Evolutionary conservation across 2,797 vertebrate genomes (phyloP).

Genomic region (Crocidura indochinensis): DNA sequence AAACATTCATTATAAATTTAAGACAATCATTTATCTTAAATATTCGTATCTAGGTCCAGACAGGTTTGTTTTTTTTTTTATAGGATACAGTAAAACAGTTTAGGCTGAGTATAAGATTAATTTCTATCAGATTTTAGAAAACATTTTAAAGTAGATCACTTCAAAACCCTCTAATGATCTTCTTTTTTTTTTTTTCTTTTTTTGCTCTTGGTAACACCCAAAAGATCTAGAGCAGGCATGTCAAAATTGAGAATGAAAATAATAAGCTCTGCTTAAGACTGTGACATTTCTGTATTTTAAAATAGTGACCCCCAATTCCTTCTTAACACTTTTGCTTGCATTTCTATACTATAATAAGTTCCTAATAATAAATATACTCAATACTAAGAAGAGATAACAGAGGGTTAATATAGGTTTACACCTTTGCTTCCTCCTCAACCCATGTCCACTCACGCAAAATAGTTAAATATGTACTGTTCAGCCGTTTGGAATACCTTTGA

Average conservation of each 20-base stretch:
- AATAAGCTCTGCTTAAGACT: not conserved
- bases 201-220: not conserved
- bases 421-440: conserved; percentile 62
- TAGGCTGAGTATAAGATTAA: not conserved
- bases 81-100: not conserved
- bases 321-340: conserved; percentile 52
- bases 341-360: conserved; percentile 73
- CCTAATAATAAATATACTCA: conserved; percentile 80
- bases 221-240: not conserved
- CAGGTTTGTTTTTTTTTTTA: not conserved
- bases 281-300: not conserved
- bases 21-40: conserved; percentile 44
- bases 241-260: not conserved
- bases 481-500: conserved; percentile 76
- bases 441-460: conserved; percentile 35
- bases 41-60: conserved; percentile 7
- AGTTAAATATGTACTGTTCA: conserved; percentile 63
- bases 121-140: not conserved
- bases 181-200: not conserved
- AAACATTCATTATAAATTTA: conserved; percentile 37
- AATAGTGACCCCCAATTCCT: conserved; percentile 36
- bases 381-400: conserved; percentile 75
- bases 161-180: not conserved
- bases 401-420: conserved; percentile 47
- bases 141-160: not conserved